Evolutionary conservation across 2,113 vertebrate genomes (phyloP), one percentile per base, ranked within the genome.

Genomic region (Solenodon paradoxus): DNA sequence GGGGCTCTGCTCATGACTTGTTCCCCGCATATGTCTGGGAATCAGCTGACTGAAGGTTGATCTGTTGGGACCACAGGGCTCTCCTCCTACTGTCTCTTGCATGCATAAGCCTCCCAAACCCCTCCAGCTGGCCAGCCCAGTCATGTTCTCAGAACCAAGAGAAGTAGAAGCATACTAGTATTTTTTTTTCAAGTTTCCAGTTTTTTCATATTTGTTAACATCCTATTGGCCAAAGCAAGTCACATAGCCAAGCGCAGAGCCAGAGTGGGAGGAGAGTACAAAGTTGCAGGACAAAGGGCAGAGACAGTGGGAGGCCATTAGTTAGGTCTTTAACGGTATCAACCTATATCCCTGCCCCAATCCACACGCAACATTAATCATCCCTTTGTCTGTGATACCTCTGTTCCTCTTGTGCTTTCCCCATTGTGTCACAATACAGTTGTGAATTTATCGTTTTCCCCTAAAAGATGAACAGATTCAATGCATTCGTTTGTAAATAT

Each of bases 171-270:
- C 64, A 47, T 15, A 53, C 45, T 75, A 17, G 19, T 53, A 19
- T 22, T 45, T 51, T 91, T 74, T 8, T 51, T 40, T 26, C 35
- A 74, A 55, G 53, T 69, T 64, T 87, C 68, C 59, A 66, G 40
- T 61, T 81, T 69, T n/a, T 57, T 87, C n/a, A 71, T 9, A 77
- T 88, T 94, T 88, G 66, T 84, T 83, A 74, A 61, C 75, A 30
- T 90, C 45, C 9, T 51, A 30, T 42, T 80, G 88, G 19, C 64
- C 88, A 96, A 79, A 51, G 47, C 9, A 68, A 64, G 47, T 87
- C 40, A 72, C 42, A 30, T 32, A 15, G 51, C 19, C 12, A 53
- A 64, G 51, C 69, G 16, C 59, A 59, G 9, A 55, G 49, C 17
- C 74, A 47, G 40, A 82, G 45, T 59, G 51, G 59, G 30, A 74